Conservation (phyloP, 2,113 vertebrate genomes). For the Trachemys scripta region DNA sequence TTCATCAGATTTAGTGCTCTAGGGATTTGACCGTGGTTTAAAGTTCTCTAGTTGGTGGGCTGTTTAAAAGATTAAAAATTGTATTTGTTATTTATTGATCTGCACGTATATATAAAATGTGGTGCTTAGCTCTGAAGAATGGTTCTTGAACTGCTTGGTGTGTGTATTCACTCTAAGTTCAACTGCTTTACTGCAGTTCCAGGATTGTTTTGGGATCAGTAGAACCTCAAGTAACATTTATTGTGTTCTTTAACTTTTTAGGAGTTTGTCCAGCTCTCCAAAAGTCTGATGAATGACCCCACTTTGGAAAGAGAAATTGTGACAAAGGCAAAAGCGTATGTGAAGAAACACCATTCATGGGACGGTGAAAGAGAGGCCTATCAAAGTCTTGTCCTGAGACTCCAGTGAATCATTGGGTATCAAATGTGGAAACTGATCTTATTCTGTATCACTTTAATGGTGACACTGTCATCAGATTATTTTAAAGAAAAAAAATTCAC, state of each 20-base stretch:
- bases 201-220: neutral
- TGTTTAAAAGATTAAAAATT: neutral
- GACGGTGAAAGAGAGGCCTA: constrained; percentile 86
- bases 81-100: neutral
- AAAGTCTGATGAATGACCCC: constrained; percentile 83
- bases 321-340: constrained; percentile 83
- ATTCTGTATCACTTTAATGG: neutral
- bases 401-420: constrained; percentile 53
- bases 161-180: neutral
- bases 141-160: rapidly evolving
- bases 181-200: neutral
- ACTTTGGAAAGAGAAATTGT: constrained; percentile 79
- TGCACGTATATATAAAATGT: neutral
- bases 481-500: neutral
- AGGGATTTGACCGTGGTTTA: neutral
- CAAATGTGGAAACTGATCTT: neutral
- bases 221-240: neutral
- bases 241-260: constrained; percentile 57
- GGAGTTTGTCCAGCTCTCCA: constrained; percentile 91
- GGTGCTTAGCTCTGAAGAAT: neutral
- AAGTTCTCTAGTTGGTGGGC: neutral
- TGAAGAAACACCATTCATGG: constrained; percentile 82
- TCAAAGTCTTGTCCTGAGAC: constrained; percentile 81
- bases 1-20: neutral
- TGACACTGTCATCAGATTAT: neutral